These are phyloP conservation scores for Lasioglossum zephyrum DNA, from an alignment of 2,888 invertebrate species.

Conservation along the genomic window DNA sequence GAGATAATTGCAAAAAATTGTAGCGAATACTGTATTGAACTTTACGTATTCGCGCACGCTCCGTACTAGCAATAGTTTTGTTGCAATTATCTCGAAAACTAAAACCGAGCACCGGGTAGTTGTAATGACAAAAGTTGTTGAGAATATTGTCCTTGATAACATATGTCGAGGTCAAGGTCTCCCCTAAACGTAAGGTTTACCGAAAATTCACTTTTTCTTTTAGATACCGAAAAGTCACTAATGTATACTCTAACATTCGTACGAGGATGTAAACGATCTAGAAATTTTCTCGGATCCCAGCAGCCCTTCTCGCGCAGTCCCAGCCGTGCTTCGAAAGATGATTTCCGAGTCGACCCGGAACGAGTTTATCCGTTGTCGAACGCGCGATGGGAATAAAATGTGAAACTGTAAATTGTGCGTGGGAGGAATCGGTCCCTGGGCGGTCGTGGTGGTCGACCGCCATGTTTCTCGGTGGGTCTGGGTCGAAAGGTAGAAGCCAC, in stretches of 20 bases:
- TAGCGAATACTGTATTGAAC: too few relatives aligned
- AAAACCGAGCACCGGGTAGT: too few relatives aligned
- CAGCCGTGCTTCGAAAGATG: slow-evolving; percentile 53
- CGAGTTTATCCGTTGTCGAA: slow-evolving; percentile 77
- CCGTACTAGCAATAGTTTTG: too few relatives aligned
- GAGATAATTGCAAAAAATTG: too few relatives aligned
- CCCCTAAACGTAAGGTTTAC: too few relatives aligned
- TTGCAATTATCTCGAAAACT: too few relatives aligned
- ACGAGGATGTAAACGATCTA: not conserved
- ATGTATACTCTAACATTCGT: not conserved
- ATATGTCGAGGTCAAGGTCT: too few relatives aligned
- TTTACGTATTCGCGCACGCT: too few relatives aligned
- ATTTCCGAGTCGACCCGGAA: slow-evolving; percentile 74
- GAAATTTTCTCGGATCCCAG: not conserved
- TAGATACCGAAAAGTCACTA: too few relatives aligned
- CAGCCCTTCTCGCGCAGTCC: not conserved
- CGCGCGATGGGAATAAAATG: slow-evolving; percentile 83
- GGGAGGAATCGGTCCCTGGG: slow-evolving; percentile 83
- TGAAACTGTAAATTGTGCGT: slow-evolving; percentile 84
- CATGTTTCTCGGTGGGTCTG: slow-evolving; percentile 48
- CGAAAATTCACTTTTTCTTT: too few relatives aligned
- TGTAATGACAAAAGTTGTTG: too few relatives aligned
- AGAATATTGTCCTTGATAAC: too few relatives aligned
- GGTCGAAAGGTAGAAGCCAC: slow-evolving; percentile 44
- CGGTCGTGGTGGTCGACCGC: slow-evolving; percentile 72